Evolutionary conservation across 2,888 invertebrate species (phyloP), one percentile per base, ranked within the genome.

Genomic region (Phania funesta): DNA sequence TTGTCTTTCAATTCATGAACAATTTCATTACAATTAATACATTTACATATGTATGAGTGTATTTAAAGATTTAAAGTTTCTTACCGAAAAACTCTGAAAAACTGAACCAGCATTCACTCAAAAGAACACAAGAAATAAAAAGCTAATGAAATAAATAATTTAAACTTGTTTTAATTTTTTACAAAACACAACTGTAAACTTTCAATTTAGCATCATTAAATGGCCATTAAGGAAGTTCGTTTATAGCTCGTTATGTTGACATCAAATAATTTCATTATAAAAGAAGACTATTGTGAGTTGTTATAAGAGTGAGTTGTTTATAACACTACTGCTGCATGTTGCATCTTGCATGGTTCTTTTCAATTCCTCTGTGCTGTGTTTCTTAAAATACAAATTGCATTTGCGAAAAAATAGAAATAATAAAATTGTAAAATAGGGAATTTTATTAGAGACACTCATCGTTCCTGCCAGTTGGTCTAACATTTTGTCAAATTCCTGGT

Each of bases 391-490:
- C 56, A 68, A 78, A 82, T 78, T 78, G 68, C 78, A 70, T 82
- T 82, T 77, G 24, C 29, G 50, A 64, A 70, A 35, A 16, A 60
- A 26, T 67, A 44, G 18, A 26, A 60, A 52, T 80, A 84, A 84
- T 84, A 80, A 84, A 83, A 81, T 81, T 81, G 84, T 83, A 80
- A 83, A 80, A 76, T 75, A 38, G 64, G 73, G 71, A 83, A 84
- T 85, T 85, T 84, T 84, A 85, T 85, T 82, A 84, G 80, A 71
- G 85, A 75, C 70, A 78, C 62, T 84, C 75, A 67, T 56, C 62
- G 58, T 76, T 67, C 29, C 54, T 65, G 50, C 38, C 73, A 68
- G 52, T 60, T 73, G 56, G 73, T 71, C 65, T 62, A 54, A 52
- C 41, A 73, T 76, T 67, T 81, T 68, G 46, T 52, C 68, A 38